Evolutionary conservation across 2,113 vertebrate genomes (phyloP).

Genomic region (Psittacula cyanocephala): DNA sequence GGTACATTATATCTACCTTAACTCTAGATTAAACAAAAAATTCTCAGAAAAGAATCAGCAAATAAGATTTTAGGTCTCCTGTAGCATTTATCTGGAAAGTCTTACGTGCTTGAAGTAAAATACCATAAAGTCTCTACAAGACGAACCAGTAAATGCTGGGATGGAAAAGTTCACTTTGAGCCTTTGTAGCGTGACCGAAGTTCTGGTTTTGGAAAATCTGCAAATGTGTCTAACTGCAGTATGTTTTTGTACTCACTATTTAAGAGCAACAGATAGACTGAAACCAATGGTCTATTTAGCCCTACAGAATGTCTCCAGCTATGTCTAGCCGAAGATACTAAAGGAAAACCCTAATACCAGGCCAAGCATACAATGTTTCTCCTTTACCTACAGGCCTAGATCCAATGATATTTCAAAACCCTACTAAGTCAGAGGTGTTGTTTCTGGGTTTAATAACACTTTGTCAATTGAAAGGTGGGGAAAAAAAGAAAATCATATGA

Average conservation of each 20-base stretch:
- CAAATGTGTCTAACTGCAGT: background rate
- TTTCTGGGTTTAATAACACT: background rate
- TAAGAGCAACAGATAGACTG: background rate
- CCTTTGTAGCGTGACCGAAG: background rate
- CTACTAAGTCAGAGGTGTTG: background rate
- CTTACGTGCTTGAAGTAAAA: background rate
- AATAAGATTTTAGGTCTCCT: background rate
- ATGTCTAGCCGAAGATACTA: background rate
- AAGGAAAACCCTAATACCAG: background rate
- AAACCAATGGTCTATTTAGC: background rate
- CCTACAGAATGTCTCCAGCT: background rate
- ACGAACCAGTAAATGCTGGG: fast-evolving
- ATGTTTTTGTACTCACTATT: background rate
- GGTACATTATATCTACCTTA: background rate
- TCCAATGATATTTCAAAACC: background rate
- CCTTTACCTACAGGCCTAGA: background rate
- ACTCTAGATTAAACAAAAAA: background rate
- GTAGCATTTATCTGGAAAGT: background rate
- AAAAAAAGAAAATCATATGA: background rate
- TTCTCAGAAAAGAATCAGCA: background rate
- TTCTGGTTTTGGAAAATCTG: background rate
- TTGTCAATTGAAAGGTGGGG: background rate
- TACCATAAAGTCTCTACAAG: background rate
- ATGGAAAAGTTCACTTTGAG: background rate
- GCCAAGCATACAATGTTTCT: background rate